Evolutionary conservation across 2,888 invertebrate species (phyloP).

Genomic region (Gandaritis pyraliata): DNA sequence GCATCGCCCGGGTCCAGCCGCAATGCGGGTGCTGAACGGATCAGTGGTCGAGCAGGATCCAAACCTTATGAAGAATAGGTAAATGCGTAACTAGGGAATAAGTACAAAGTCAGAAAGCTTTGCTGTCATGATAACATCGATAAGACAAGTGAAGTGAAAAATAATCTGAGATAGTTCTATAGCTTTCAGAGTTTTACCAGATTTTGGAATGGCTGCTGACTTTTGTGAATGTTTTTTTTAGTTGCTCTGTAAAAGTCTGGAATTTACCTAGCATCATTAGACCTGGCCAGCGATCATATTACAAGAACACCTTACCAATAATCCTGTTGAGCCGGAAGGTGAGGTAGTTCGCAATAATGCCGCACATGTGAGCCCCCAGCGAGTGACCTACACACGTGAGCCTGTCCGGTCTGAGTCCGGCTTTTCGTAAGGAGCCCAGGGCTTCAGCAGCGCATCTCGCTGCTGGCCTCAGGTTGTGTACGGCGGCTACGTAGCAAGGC

Average conservation of each 20-base stretch:
- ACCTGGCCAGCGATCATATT: no score
- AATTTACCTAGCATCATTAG: no score
- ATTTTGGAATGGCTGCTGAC: no score
- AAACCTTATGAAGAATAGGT: constrained; percentile 71
- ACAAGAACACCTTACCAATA: constrained; percentile 76
- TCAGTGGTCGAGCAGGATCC: constrained; percentile 90
- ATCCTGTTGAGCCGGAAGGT: constrained; percentile 89
- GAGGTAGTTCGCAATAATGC: constrained; percentile 89
- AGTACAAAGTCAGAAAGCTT: no score
- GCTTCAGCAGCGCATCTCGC: constrained; percentile 88
- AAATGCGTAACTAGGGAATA: neutral
- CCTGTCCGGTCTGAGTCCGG: constrained; percentile 86
- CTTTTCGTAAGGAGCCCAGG: constrained; percentile 85
- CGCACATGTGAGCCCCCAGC: constrained; percentile 90
- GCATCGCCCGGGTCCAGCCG: constrained; percentile 90
- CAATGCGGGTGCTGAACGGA: constrained; percentile 86
- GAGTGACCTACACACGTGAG: constrained; percentile 92
- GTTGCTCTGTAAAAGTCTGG: no score
- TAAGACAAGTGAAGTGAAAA: no score
- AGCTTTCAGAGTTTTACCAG: no score
- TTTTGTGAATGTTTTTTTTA: no score
- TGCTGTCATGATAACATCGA: no score
- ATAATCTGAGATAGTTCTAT: no score
- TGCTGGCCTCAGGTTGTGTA: constrained; percentile 89
- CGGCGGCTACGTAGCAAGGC: constrained; percentile 90